phyloP scores from a whole-genome alignment of 1,140 invertebrate species.

The Eupeodes corollae region DNA sequence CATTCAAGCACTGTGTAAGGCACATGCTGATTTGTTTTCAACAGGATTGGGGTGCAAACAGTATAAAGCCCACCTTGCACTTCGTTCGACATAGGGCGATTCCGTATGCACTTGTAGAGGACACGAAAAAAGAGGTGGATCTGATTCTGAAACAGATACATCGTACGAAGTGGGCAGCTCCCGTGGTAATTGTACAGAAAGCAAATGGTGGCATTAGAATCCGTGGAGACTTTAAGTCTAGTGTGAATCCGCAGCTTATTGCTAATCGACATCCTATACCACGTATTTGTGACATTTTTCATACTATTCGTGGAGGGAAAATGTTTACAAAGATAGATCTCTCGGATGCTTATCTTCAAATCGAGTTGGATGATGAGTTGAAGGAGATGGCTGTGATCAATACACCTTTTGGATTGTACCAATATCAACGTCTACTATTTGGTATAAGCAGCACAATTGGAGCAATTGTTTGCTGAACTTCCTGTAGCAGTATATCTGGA shows the following conservation, averaged over 20 bases:
- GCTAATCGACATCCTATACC: conserved; percentile 17
- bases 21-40: too few species aligned
- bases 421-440: too few species aligned
- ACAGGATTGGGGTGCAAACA: conserved; percentile 4
- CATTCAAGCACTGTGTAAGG: too few species aligned
- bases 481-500: too few species aligned
- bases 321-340: conserved; percentile 17
- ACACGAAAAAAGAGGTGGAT: conserved; percentile 31
- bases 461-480: too few species aligned
- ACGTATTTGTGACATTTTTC: conserved; percentile 17
- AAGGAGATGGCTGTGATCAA: too few species aligned
- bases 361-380: too few species aligned
- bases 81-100: conserved; percentile 1
- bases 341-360: too few species aligned
- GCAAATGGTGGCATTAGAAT: conserved; percentile 31
- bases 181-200: conserved; percentile 40
- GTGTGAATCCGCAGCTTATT: conserved; percentile 3
- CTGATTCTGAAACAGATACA: conserved; percentile 14
- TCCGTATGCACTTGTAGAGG: background rate
- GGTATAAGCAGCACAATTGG: conserved; percentile 18
- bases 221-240: too few species aligned
- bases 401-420: too few species aligned
- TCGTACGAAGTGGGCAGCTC: too few species aligned
- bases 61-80: background rate
- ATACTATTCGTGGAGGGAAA: conserved; percentile 9